Evolutionary conservation across 1,140 invertebrate species (phyloP).

Genomic region (Thalassaphorura encarpata): DNA sequence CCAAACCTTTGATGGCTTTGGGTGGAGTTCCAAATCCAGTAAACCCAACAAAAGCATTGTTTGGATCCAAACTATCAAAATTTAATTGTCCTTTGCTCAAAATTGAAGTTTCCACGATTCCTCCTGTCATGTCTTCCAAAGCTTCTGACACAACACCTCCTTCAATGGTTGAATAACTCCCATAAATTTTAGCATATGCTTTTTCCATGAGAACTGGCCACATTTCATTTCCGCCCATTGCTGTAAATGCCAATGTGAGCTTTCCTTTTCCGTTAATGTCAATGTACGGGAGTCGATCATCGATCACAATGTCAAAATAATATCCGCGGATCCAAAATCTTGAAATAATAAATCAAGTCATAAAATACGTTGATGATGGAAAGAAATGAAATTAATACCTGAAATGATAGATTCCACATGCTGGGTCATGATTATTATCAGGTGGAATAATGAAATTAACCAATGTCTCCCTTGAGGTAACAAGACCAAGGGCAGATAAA

Average conservation of each 20-base stretch:
- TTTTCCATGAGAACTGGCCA: not conserved
- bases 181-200: slow-evolving; percentile 2
- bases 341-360: not conserved
- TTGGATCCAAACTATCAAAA: no score
- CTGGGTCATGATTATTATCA: not conserved
- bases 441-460: not conserved
- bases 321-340: not conserved
- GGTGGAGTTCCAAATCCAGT: no score
- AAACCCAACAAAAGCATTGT: no score
- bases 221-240: not conserved
- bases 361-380: not conserved
- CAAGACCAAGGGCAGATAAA: not conserved
- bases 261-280: no score
- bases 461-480: not conserved
- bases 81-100: no score
- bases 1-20: no score
- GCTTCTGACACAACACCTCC: not conserved
- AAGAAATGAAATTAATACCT: not conserved
- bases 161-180: not conserved
- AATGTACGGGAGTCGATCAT: slow-evolving; percentile 1
- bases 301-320: not conserved
- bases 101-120: not conserved
- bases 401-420: not conserved
- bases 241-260: not conserved
- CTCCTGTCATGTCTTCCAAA: not conserved